phyloP scores from a whole-genome alignment of 2,113 vertebrate genomes.

The Ammodytes marinus region DNA sequence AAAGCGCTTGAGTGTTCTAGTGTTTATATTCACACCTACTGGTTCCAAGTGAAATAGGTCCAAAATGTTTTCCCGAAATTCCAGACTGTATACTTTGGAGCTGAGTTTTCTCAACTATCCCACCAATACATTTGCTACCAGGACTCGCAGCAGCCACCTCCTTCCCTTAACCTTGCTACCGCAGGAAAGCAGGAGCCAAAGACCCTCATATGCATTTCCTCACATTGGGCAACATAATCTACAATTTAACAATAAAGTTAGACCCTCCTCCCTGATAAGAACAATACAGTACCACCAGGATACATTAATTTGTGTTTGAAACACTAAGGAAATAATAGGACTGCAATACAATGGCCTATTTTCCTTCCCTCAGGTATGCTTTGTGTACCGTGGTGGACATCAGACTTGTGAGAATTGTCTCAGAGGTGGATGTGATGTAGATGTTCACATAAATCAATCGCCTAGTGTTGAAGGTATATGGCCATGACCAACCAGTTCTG shows the following conservation, averaged over 20 bases:
- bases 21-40: not conserved
- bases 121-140: conserved; percentile 4
- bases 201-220: conserved; percentile 66
- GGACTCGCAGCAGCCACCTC: conserved; percentile 43
- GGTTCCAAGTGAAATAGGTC: not conserved
- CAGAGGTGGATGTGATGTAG: conserved; percentile 23
- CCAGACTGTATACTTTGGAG: not conserved
- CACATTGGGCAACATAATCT: conserved; percentile 56
- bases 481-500: conserved; percentile 11
- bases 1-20: not conserved
- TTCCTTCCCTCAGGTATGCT: conserved; percentile 73
- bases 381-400: conserved; percentile 23
- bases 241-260: conserved; percentile 60
- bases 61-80: not conserved
- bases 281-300: conserved; percentile 78
- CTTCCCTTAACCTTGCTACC: conserved; percentile 63
- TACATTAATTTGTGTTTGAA: conserved; percentile 81
- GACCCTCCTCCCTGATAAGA: conserved; percentile 67
- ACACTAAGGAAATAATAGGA: conserved; percentile 85
- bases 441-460: conserved; percentile 27
- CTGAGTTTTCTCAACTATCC: conserved; percentile 2
- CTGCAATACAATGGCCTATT: conserved; percentile 83
- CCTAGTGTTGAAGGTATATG: conserved; percentile 32
- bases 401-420: conserved; percentile 31
- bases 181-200: conserved; percentile 76